phyloP scores from a whole-genome alignment of 2,888 invertebrate genomes.

The Resseliella maxima region DNA sequence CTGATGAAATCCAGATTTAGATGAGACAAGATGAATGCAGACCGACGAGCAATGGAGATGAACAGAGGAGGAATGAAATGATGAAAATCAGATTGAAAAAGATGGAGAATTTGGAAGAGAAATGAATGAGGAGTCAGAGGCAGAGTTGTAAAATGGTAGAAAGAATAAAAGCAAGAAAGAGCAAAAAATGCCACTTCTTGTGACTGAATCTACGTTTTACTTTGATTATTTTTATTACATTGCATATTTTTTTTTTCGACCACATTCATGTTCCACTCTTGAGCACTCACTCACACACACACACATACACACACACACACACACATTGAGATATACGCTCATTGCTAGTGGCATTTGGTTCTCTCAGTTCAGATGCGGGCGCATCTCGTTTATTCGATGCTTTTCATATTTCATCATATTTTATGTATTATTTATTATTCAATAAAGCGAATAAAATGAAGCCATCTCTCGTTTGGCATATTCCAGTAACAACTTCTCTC shows the following conservation, averaged over 20 bases:
- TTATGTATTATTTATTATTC: conserved; percentile 46
- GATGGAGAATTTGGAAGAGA: too few species aligned
- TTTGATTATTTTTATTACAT: conserved; percentile 38
- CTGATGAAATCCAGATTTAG: conserved; percentile 14
- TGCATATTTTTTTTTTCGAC: conserved; percentile 15
- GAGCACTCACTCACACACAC: too few species aligned
- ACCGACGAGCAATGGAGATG: background rate
- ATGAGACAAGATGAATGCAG: background rate
- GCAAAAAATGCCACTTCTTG: conserved; percentile 15
- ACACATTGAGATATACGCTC: background rate
- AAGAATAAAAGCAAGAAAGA: too few species aligned
- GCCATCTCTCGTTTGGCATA: background rate
- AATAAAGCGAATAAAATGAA: conserved; percentile 46
- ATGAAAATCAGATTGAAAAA: too few species aligned
- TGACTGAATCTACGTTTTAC: background rate
- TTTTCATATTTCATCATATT: conserved; percentile 31
- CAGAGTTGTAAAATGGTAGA: too few species aligned
- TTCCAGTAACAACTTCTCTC: background rate
- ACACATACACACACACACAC: too few species aligned
- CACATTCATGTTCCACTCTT: background rate
- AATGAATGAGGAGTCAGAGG: too few species aligned
- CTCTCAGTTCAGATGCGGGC: background rate
- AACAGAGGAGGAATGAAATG: too few species aligned
- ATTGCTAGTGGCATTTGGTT: background rate
- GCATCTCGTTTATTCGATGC: background rate